These are phyloP conservation scores for Heliconius congener DNA, from an alignment of 1,140 invertebrate genomes.

Conservation along the genomic window DNA sequence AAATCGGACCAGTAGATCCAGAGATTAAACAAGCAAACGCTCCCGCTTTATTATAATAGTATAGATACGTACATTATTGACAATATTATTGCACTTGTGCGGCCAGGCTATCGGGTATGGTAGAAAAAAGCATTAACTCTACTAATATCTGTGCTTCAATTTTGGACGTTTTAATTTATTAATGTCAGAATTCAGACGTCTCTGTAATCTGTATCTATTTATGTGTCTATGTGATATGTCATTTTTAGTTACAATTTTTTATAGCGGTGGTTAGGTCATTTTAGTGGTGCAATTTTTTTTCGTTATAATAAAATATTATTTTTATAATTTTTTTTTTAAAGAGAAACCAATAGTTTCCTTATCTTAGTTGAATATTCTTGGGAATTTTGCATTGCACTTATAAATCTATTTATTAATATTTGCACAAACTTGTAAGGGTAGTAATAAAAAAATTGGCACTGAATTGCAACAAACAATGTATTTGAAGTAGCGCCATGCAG, in stretches of 20 bases:
- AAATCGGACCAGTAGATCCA: too few species aligned
- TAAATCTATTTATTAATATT: conserved; percentile 6
- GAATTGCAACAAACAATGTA: conserved; percentile 18
- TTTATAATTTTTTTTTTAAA: background rate
- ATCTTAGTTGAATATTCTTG: background rate
- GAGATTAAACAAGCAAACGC: too few species aligned
- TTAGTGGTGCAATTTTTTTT: conserved; percentile 22
- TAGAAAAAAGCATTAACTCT: too few species aligned
- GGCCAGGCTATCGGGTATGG: too few species aligned
- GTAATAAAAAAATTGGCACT: conserved; percentile 40
- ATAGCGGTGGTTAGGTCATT: conserved; percentile 20
- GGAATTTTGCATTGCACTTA: background rate
- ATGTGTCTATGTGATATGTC: background rate
- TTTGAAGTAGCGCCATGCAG: conserved; percentile 35
- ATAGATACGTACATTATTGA: too few species aligned
- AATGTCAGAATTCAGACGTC: background rate
- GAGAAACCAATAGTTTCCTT: background rate
- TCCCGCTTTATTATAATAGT: too few species aligned
- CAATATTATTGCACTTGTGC: too few species aligned
- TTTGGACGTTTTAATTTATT: background rate
- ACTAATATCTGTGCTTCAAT: background rate
- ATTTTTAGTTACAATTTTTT: conserved; percentile 25
- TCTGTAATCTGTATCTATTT: background rate
- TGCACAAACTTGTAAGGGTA: conserved; percentile 32
- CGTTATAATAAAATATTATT: conserved; percentile 10